Evolutionary conservation across 2,888 invertebrate genomes (phyloP), one percentile per base, ranked within the genome.

Genomic region (Drosophila limbata): DNA sequence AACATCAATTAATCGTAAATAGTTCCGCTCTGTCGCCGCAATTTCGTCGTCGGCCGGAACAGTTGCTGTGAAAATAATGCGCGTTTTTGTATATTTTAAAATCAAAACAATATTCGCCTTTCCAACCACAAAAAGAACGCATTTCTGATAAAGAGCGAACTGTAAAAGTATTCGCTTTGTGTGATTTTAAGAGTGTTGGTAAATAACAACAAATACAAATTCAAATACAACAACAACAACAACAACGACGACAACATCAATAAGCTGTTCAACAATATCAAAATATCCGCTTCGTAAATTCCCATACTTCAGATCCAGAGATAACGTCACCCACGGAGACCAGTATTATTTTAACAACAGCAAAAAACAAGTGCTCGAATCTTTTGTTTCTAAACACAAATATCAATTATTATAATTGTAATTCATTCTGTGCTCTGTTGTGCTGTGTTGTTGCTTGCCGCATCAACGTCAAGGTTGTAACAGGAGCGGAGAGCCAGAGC

Each of bases 41-140:
- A 33, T 48, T 33, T 48, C 21, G 50, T 45, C 68, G 62, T 69
- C 65, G 69, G 51, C 53, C 61, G 76, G 66, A 74, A 74, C 52
- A 70, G 51, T 42, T 53, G 50, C 66, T 40, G 69, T 65, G 63
- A 73, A 78, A 70, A 86, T 82, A 75, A 85, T 86, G 86, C 76
- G 62, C 73, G 80, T 69, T 76, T 87, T 87, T 79, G 80, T 88
- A 70, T 87, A 87, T 67, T 88, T 88, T 45, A 90, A 90, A 87
- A 90, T 90, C 64, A 79, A 83, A 85, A 85, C 88, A 56, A 90
- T 90, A 71, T 90, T 90, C 61, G 90, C 90, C 74, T 90, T 80
- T 77, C 88, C 90, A 71, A 90, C 90, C 65, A 87, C 83, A 66
- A 90, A 90, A 90, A 90, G 90, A 90, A 90, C 90, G 89, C 82